Percentiles rank a stretch among this genome's conserved stretches.
phyloP scores from a whole-genome alignment of 2,797 vertebrate species.

The Limnodromus scolopaceus region DNA sequence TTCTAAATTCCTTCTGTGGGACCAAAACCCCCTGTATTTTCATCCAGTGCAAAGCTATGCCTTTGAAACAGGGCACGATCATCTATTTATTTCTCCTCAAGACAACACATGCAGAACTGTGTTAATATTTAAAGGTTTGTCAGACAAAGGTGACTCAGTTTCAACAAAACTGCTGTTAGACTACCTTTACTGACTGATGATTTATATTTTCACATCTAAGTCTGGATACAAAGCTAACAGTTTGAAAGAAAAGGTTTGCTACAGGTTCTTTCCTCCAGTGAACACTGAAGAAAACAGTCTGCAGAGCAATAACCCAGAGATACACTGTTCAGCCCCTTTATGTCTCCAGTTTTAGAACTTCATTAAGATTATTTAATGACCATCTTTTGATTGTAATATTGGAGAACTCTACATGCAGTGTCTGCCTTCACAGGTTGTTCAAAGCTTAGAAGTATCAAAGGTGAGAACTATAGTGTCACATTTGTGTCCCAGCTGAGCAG shows the following conservation, averaged over 20 bases:
- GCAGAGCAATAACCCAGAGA: neutral
- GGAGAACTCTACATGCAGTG: neutral
- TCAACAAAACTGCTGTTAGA: constrained; percentile 1
- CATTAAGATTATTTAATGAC: neutral
- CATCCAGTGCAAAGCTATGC: neutral
- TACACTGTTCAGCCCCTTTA: neutral
- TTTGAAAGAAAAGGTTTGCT: constrained; percentile 3
- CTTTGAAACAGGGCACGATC: neutral
- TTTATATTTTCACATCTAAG: constrained; percentile 16
- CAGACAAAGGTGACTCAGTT: constrained; percentile 48
- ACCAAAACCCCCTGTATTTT: neutral
- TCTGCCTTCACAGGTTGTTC: neutral
- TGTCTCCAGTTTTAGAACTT: neutral
- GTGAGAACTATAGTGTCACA: neutral
- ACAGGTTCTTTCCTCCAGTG: neutral
- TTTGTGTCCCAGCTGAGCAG: neutral
- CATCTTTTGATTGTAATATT: neutral
- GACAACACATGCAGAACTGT: neutral
- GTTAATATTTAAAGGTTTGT: constrained; percentile 19
- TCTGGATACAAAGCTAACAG: neutral
- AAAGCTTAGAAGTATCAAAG: neutral
- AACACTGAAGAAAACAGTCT: neutral
- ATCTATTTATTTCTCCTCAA: constrained; percentile 12
- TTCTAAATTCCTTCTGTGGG: neutral
- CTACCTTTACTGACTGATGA: neutral